Conservation (phyloP, 2,797 vertebrate genomes). For the Typhlichthys eigenmanni region DNA sequence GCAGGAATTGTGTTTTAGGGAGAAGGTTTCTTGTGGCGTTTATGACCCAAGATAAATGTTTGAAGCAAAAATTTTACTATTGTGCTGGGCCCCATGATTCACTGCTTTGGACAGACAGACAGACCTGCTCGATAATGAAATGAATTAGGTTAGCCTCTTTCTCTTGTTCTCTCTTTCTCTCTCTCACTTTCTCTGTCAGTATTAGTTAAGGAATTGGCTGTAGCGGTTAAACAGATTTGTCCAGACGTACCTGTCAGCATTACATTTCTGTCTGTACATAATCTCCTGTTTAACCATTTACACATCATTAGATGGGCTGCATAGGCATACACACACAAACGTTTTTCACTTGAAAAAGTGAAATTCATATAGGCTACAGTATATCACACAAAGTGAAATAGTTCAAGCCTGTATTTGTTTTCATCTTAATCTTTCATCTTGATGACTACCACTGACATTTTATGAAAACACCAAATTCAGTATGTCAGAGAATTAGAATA, state of each 20-base stretch:
- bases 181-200: not conserved
- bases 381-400: too few relatives aligned
- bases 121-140: conserved; percentile 51
- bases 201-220: conserved; percentile 26
- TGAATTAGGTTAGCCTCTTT: conserved; percentile 49
- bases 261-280: conserved; percentile 1
- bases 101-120: conserved; percentile 30
- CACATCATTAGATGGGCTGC: not conserved
- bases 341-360: too few relatives aligned
- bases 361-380: too few relatives aligned
- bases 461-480: too few relatives aligned
- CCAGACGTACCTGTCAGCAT: too few relatives aligned
- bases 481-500: too few relatives aligned
- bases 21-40: conserved; percentile 21
- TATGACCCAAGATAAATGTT: conserved; percentile 39
- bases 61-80: conserved; percentile 50
- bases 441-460: too few relatives aligned
- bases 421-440: too few relatives aligned
- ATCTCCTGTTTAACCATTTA: conserved; percentile 21
- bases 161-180: conserved; percentile 10
- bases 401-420: too few relatives aligned
- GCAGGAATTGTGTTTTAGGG: conserved; percentile 11
- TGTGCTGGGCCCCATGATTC: conserved; percentile 48
- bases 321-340: too few relatives aligned
- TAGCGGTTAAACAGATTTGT: conserved; percentile 11